Percentiles rank a stretch among this genome's conserved stretches.
These are phyloP conservation scores for Anthoscopus minutus DNA, from an alignment of 2,113 vertebrate species.

Conservation along the genomic window DNA sequence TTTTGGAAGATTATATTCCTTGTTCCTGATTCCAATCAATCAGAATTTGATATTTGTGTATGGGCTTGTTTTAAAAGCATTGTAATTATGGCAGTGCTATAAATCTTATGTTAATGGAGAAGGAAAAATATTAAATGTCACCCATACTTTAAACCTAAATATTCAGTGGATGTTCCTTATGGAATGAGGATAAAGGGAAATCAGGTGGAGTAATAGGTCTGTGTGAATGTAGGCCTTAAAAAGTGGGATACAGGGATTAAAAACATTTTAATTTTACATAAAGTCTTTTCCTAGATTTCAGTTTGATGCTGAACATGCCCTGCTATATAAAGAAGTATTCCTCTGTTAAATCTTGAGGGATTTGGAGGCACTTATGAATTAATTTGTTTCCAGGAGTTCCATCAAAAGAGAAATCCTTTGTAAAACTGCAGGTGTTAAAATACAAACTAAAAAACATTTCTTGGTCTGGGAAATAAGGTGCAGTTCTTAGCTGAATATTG, in stretches of 20 bases:
- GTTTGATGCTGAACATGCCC: neutral
- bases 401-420: neutral
- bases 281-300: neutral
- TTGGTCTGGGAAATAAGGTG: neutral
- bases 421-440: neutral
- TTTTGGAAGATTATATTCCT: neutral
- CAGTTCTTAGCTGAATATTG: neutral
- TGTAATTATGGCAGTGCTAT: neutral
- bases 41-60: neutral
- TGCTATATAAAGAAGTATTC: neutral
- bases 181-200: neutral
- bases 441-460: neutral
- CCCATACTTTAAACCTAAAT: neutral
- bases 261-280: neutral
- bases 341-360: neutral
- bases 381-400: constrained; percentile 17
- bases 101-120: neutral
- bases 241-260: neutral
- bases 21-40: neutral
- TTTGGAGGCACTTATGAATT: neutral
- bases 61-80: neutral
- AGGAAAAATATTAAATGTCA: neutral
- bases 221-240: neutral
- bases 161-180: neutral
- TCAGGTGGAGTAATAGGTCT: neutral